phyloP scores from a whole-genome alignment of 1,140 invertebrate species.

The Lordiphosa collinella region DNA sequence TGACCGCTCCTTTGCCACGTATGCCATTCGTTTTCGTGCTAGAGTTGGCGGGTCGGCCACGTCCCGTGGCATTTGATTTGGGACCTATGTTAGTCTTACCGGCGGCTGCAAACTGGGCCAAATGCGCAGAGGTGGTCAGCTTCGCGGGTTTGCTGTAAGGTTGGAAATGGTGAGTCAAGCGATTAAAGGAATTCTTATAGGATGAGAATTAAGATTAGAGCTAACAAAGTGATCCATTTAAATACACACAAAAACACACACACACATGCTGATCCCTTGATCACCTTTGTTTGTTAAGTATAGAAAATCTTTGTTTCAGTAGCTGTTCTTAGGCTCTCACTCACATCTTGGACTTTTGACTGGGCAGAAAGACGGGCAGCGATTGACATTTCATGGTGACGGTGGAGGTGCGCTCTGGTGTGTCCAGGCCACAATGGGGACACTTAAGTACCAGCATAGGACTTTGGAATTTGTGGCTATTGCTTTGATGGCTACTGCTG shows the following conservation, averaged over 20 bases:
- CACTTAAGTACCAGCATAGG: constrained; percentile 81
- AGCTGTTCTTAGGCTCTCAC: not conserved
- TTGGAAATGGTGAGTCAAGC: not conserved
- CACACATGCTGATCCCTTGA: too few relatives aligned
- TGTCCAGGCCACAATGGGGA: constrained; percentile 88
- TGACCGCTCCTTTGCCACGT: not conserved
- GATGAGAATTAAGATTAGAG: too few relatives aligned
- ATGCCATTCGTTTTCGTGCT: constrained; percentile 27
- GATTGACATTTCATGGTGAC: constrained; percentile 79
- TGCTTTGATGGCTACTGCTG: not conserved
- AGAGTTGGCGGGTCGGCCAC: constrained; percentile 4
- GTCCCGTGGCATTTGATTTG: constrained; percentile 11
- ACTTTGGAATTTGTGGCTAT: constrained; percentile 58
- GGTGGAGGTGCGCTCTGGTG: constrained; percentile 79
- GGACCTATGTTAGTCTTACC: constrained; percentile 4
- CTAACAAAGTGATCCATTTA: too few relatives aligned
- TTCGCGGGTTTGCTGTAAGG: constrained; percentile 54
- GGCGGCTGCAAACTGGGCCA: constrained; percentile 33
- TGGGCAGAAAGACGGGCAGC: constrained; percentile 74
- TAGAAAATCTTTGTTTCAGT: not conserved
- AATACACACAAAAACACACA: too few relatives aligned
- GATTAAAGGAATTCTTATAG: too few relatives aligned
- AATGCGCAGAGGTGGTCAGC: constrained; percentile 54
- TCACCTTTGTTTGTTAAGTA: too few relatives aligned
- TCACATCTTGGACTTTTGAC: constrained; percentile 71